Evolutionary conservation across 2,797 vertebrate genomes (phyloP), one percentile per base, ranked within the genome.

Genomic region (Valencia hispanica): DNA sequence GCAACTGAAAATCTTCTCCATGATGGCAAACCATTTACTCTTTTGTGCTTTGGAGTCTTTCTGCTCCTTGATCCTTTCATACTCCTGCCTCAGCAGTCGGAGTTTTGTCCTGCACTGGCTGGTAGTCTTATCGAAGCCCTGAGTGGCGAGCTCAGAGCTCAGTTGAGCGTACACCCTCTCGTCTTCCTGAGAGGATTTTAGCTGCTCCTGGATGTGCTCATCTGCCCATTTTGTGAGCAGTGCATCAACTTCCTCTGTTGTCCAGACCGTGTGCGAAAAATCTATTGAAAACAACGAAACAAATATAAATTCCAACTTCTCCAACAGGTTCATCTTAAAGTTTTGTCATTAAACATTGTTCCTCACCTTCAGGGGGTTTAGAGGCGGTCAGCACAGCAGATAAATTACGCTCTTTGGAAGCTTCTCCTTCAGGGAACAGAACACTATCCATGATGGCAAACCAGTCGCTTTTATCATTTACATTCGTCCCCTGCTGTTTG

Each of bases 71-170:
- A 73, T 50, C 5, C n/a, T 59, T 72, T 47, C 75, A 65, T 89
- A 87, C 30, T 77, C 72, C n/a, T 59, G 69, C 50, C 36, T 74
- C 43, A 89, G 76, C 70, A 74, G 68, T 39, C 20, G 34, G 32
- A 89, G 71, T 65, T 83, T 79, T 0, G 68, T 68, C 61, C 70
- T 74, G 70, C 80, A 87, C 0, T 87, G 79, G 55, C 70, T 81
- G 41, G 82, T 81, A 77, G 86, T 86, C 70, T 86, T 89, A 53
- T 89, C 76, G 1, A 86, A 89, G 11, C 88, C 84, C 45, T 81
- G 78, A 22, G 83, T 81, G 74, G 87, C 80, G 4, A 87, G 84
- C 27, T 84, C 75, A 0, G 84, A 83, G 68, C 87, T 89, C 61
- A 87, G 76, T 70, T 72, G 74, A n/a, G 87, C 85, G 5, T 77